Base-by-base conservation (phyloP, 2,797 vertebrate genomes). In the Intellagama lesueurii region DNA sequence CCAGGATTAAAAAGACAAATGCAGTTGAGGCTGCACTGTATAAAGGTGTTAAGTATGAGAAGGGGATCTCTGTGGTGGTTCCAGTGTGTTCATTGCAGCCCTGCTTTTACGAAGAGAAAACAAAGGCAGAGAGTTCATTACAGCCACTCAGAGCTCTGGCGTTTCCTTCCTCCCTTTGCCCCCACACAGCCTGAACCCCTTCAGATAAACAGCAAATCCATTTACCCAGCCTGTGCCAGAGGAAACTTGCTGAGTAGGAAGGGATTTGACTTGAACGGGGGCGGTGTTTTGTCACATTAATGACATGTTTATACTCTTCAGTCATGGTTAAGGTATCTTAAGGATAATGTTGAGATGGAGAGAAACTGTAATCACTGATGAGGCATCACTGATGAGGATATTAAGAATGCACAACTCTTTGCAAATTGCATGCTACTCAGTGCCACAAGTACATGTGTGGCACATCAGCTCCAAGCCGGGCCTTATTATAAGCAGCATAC, bases 1-100 rank as follows among this genome's bases (percentile, higher is more conserved):
- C 75, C 52, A 28, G 89, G 89, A 95, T 87, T 95, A 93, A 91
- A 91, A 94, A 91, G 88, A 1, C 47, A 91, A 95, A 93, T 79
- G 80, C 19, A 68, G 22, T 78, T 88, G 77, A 91, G 88, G 90
- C 35, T 44, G 24, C 7, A 12, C 24, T 47, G 92, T 80, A 24
- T n/a, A 78, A 0, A 7, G 90, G 77, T 85, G 68, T 40, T 30
- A n/a, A 11, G 16, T 2, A 68, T 26, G 87, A 80, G 90, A 91
- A 91, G 88, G 1, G 32, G 60, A 81, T 28, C 40, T 85, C 32
- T 64, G 47, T 60, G 81, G 85, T n/a, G 86, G 40, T 75, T 90
- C 56, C 30, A 52, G 32, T 32, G 66, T 87, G 81, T 72, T 72
- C 47, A 22, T 68, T 40, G 22, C 88, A 76, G 19, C 5, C 81